Percentiles rank a stretch among this genome's conserved stretches.
Evolutionary conservation across 2,797 vertebrate species (phyloP).

Genomic region (Fistularia tabacaria): DNA sequence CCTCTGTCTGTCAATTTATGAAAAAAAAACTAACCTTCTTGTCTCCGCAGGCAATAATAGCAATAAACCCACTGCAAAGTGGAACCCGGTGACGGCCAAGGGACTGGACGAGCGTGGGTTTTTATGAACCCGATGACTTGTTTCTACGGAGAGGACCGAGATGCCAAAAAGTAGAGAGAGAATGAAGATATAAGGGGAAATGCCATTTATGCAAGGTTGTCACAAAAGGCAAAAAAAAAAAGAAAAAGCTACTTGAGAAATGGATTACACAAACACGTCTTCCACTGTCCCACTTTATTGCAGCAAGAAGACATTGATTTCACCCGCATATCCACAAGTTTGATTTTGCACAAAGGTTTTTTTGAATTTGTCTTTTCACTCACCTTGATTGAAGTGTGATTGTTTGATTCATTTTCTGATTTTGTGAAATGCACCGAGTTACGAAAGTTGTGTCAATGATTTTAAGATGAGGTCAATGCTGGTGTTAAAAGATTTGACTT

Average conservation of each 20-base stretch:
- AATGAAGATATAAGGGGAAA: background rate
- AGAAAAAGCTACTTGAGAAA: background rate
- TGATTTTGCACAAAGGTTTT: slow-evolving; percentile 38
- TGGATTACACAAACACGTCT: slow-evolving; percentile 28
- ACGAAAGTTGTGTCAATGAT: no score
- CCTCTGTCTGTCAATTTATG: slow-evolving; percentile 2
- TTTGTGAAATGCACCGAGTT: no score
- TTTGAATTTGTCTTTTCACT: background rate
- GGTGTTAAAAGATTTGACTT: no score
- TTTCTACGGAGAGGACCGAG: slow-evolving; percentile 54
- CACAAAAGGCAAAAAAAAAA: slow-evolving; percentile 5
- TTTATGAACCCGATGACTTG: slow-evolving; percentile 71
- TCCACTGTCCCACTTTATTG: slow-evolving; percentile 32
- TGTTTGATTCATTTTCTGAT: background rate
- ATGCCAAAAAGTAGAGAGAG: slow-evolving; percentile 72
- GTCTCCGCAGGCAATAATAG: slow-evolving; percentile 73
- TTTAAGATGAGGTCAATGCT: no score
- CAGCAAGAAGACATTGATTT: slow-evolving; percentile 31
- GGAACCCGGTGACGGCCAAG: slow-evolving; percentile 79
- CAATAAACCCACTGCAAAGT: slow-evolving; percentile 80
- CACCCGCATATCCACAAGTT: slow-evolving; percentile 35
- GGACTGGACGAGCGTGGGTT: slow-evolving; percentile 78
- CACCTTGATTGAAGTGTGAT: background rate
- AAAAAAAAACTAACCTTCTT: slow-evolving; percentile 4
- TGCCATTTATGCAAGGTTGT: slow-evolving; percentile 61